Conservation (phyloP, 2,888 invertebrate genomes). For the Hyalella azteca region DNA sequence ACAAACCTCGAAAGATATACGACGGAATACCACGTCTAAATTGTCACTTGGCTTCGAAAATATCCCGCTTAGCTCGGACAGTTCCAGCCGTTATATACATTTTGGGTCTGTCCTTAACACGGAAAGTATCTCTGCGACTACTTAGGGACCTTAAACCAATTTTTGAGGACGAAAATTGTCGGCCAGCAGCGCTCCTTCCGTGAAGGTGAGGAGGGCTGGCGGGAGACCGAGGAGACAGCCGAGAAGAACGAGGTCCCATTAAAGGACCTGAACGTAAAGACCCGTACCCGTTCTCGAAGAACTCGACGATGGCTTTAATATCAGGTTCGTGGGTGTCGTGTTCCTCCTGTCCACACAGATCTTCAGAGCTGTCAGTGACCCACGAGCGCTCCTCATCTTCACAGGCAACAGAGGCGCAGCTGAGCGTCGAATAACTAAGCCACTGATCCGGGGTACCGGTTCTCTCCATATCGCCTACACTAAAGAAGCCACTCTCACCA, state of each 20-base stretch:
- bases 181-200: slow-evolving; percentile 23
- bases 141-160: not conserved
- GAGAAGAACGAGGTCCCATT: slow-evolving; percentile 1
- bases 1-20: no score
- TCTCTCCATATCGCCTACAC: slow-evolving; percentile 79
- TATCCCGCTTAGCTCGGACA: slow-evolving; percentile 81
- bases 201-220: slow-evolving; percentile 28
- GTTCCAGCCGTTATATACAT: slow-evolving; percentile 72
- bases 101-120: slow-evolving; percentile 53
- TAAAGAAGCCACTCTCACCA: slow-evolving; percentile 89
- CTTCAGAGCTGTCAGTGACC: slow-evolving; percentile 86
- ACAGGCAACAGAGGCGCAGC: slow-evolving; percentile 71
- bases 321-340: slow-evolving; percentile 66
- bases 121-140: slow-evolving; percentile 45
- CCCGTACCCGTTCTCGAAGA: slow-evolving; percentile 76
- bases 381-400: slow-evolving; percentile 67
- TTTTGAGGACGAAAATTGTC: slow-evolving; percentile 7
- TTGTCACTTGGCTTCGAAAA: slow-evolving; percentile 70
- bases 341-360: slow-evolving; percentile 68
- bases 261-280: slow-evolving; percentile 42
- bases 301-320: slow-evolving; percentile 79
- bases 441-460: slow-evolving; percentile 61
- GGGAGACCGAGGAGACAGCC: slow-evolving; percentile 17
- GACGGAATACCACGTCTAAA: not conserved
- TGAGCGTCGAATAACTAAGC: slow-evolving; percentile 68